Evolutionary conservation across 1,140 invertebrate genomes (phyloP).

Genomic region (Leptinotarsa lineolata): DNA sequence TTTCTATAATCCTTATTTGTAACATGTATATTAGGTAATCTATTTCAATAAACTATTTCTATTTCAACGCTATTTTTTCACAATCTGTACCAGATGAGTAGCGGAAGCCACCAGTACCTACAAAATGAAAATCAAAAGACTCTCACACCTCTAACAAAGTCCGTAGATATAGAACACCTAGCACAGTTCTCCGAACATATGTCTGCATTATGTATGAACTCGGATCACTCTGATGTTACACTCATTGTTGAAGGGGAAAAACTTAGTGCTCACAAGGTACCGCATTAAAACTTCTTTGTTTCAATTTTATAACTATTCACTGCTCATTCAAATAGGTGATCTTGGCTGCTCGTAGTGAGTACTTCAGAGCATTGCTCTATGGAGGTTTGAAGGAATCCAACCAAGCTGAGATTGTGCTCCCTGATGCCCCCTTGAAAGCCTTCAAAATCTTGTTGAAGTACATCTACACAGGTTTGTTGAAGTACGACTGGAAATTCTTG

Average conservation of each 20-base stretch:
- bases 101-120: conserved; percentile 47
- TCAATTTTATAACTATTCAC: conserved; percentile 7
- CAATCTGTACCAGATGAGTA: conserved; percentile 42
- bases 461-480: conserved; percentile 78
- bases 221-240: conserved; percentile 90
- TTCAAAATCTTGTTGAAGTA: conserved; percentile 92
- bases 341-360: conserved; percentile 90
- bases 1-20: too few relatives aligned
- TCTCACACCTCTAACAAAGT: conserved; percentile 30
- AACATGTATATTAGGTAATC: too few relatives aligned
- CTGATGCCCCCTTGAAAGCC: conserved; percentile 81
- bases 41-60: too few relatives aligned
- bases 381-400: conserved; percentile 90
- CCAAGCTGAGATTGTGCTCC: conserved; percentile 82
- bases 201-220: conserved; percentile 79
- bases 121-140: conserved; percentile 38
- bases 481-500: too few relatives aligned
- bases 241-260: conserved; percentile 83
- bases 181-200: conserved; percentile 76
- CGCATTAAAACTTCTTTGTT: neutral
- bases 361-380: conserved; percentile 88
- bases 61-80: neutral
- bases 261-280: conserved; percentile 85
- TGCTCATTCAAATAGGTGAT: conserved; percentile 63
- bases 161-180: conserved; percentile 55